Evolutionary conservation across 2,888 invertebrate genomes (phyloP).

Genomic region (Oligia strigilis): DNA sequence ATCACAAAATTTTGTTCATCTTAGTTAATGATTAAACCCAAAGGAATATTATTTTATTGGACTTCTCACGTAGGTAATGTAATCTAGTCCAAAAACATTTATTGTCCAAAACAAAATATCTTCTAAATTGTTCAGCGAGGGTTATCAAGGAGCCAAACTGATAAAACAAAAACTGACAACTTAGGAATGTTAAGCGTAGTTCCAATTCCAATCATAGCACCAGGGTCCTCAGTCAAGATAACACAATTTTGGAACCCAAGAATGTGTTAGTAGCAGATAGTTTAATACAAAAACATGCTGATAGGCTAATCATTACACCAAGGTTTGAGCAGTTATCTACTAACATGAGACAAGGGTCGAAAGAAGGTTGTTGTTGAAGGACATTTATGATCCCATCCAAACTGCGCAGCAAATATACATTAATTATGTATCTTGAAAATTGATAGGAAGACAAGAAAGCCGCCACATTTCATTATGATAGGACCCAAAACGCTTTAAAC

Average conservation of each 20-base stretch:
- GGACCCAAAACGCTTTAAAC: background rate
- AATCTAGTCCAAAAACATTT: background rate
- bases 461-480: background rate
- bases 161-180: too few relatives aligned
- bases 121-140: background rate
- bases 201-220: constrained; percentile 4
- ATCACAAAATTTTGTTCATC: background rate
- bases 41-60: background rate
- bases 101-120: background rate
- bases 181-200: constrained; percentile 28
- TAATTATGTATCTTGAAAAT: background rate
- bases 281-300: background rate
- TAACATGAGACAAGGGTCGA: background rate
- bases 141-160: constrained; percentile 1
- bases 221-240: constrained; percentile 16
- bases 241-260: background rate
- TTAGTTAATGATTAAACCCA: background rate
- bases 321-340: background rate
- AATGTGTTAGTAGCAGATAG: constrained; percentile 4
- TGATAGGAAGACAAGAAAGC: background rate
- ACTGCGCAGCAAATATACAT: background rate
- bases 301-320: background rate
- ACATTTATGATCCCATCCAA: background rate
- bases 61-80: background rate
- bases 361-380: background rate